Percentiles rank a stretch among this genome's conserved stretches.
These are phyloP conservation scores for Homalodisca vitripennis DNA, from an alignment of 1,140 invertebrate species.

Conservation along the genomic window DNA sequence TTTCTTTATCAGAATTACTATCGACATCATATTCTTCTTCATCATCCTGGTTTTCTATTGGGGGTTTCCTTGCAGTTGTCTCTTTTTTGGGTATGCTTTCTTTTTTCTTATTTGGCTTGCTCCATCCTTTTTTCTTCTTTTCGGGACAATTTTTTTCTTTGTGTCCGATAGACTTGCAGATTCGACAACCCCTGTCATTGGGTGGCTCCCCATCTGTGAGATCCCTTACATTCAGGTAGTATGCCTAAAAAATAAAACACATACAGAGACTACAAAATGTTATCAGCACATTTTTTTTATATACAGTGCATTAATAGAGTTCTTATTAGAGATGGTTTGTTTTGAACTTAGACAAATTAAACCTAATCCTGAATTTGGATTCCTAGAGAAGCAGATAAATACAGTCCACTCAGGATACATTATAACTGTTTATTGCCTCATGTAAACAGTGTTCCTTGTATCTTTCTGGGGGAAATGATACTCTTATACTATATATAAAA, in stretches of 20 bases:
- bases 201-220: slow-evolving; percentile 54
- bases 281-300: too few relatives aligned
- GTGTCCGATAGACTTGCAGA: slow-evolving; percentile 61
- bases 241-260: slow-evolving; percentile 48
- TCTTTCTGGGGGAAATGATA: too few relatives aligned
- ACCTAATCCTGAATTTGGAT: too few relatives aligned
- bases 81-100: neutral
- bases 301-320: too few relatives aligned
- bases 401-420: too few relatives aligned
- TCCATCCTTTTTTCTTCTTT: slow-evolving; percentile 1
- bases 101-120: neutral
- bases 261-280: too few relatives aligned
- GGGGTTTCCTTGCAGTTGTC: neutral
- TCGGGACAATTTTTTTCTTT: slow-evolving; percentile 55
- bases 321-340: too few relatives aligned
- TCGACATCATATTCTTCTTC: neutral
- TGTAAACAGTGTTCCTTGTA: too few relatives aligned
- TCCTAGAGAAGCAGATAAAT: too few relatives aligned
- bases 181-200: slow-evolving; percentile 56
- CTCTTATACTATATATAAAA: too few relatives aligned
- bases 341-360: too few relatives aligned
- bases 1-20: neutral
- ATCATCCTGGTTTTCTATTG: neutral
- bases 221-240: slow-evolving; percentile 46
- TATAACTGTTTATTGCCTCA: too few relatives aligned